Evolutionary conservation across 2,888 invertebrate species (phyloP).

Genomic region (Liposcelis brunnea): DNA sequence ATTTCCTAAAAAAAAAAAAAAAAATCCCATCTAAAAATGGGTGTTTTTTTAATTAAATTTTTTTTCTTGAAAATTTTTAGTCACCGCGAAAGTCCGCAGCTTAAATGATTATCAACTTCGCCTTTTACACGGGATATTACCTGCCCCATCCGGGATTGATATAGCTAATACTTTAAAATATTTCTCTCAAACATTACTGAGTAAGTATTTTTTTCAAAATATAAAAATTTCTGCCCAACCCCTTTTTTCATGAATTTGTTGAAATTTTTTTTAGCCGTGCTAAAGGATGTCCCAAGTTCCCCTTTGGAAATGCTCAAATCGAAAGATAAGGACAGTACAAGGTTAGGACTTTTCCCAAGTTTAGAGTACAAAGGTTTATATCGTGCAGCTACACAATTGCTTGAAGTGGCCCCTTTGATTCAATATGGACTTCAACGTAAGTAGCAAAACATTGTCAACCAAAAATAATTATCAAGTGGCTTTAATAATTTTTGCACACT

Average conservation of each 20-base stretch:
- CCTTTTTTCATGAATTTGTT: background rate
- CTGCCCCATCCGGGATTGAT: conserved; percentile 86
- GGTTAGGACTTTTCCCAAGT: conserved; percentile 87
- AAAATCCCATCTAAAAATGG: conserved; percentile 3
- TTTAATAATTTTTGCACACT: conserved; percentile 5
- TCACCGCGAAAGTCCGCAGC: conserved; percentile 94
- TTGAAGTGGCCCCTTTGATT: conserved; percentile 85
- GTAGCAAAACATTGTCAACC: conserved; percentile 11
- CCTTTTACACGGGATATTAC: conserved; percentile 75
- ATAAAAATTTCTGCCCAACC: background rate
- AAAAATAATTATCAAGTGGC: background rate
- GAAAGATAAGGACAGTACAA: conserved; percentile 65
- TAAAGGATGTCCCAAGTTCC: conserved; percentile 90
- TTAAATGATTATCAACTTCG: conserved; percentile 92
- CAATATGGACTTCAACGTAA: conserved; percentile 74
- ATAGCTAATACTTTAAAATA: conserved; percentile 96
- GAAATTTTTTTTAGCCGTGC: conserved; percentile 47
- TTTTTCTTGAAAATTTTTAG: conserved; percentile 31
- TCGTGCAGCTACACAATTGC: conserved; percentile 71
- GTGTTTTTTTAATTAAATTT: conserved; percentile 6
- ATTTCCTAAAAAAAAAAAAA: background rate
- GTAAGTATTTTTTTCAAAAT: conserved; percentile 38
- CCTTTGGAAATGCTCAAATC: conserved; percentile 81
- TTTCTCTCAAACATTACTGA: conserved; percentile 89
- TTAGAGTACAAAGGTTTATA: conserved; percentile 93